phyloP scores from a whole-genome alignment of 2,113 vertebrate genomes.

The Chiloscyllium plagiosum region DNA sequence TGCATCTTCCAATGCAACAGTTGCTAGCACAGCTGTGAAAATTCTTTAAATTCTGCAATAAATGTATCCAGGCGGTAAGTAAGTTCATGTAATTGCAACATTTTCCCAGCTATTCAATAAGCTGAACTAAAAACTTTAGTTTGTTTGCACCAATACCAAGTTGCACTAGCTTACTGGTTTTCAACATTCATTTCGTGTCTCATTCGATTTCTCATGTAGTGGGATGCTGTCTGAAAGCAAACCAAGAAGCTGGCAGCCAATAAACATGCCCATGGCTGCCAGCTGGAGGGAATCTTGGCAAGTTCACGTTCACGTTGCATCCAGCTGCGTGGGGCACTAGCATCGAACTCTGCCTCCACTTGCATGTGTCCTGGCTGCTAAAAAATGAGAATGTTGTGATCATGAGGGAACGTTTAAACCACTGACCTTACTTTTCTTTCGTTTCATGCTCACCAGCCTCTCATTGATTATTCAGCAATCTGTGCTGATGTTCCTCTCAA shows the following conservation, averaged over 20 bases:
- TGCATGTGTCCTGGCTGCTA: neutral
- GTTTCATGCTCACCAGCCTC: neutral
- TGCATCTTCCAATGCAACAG: neutral
- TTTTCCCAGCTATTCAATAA: neutral
- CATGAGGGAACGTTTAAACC: neutral
- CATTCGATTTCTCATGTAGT: neutral
- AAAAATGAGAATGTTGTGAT: neutral
- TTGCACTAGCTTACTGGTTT: neutral
- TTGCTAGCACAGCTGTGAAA: neutral
- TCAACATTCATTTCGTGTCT: neutral
- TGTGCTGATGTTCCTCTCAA: neutral
- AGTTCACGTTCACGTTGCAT: neutral
- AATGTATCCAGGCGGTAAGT: neutral
- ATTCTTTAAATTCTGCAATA: neutral
- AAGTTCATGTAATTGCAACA: neutral
- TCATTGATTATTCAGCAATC: neutral
- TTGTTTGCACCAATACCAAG: neutral
- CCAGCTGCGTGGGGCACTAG: neutral
- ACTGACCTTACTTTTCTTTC: neutral
- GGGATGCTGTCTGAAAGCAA: neutral
- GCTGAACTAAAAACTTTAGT: neutral
- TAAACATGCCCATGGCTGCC: neutral
- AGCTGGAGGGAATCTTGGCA: neutral
- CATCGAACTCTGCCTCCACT: neutral
- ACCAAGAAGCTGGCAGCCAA: neutral